A percentile compares a stretch with the other conserved stretches of the same genome.
Evolutionary conservation across 2,113 vertebrate genomes (phyloP).

Genomic region (Bubalus kerabau): DNA sequence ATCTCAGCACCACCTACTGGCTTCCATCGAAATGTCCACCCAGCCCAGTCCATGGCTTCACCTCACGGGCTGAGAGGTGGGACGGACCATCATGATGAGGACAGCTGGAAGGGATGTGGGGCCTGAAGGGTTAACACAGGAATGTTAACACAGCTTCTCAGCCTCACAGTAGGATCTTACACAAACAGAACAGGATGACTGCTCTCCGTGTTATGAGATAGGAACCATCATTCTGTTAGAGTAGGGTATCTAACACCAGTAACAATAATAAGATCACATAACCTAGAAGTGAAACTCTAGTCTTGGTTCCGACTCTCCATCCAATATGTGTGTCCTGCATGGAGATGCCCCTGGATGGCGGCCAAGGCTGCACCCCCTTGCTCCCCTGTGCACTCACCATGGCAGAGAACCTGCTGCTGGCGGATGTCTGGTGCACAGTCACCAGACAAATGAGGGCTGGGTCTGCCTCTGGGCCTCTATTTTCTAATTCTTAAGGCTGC

Average conservation of each 20-base stretch:
- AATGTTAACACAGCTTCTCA: background rate
- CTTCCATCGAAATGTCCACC: background rate
- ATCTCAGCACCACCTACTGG: constrained; percentile 1
- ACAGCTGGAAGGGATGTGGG: background rate
- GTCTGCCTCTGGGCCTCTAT: background rate
- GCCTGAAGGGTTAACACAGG: background rate
- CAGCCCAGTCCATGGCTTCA: background rate
- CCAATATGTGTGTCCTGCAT: background rate
- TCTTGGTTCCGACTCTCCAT: background rate
- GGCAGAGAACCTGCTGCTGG: background rate
- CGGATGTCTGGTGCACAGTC: background rate
- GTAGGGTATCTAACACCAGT: background rate
- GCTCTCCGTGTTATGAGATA: background rate
- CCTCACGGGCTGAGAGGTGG: accelerated
- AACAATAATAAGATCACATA: background rate
- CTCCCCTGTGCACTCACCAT: accelerated
- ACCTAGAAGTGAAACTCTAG: background rate
- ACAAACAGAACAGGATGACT: background rate
- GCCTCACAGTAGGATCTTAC: background rate
- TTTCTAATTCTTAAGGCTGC: background rate
- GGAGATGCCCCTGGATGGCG: accelerated
- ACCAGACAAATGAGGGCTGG: too few species aligned
- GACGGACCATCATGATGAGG: accelerated
- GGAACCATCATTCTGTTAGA: background rate
- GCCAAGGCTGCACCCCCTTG: too few species aligned